Evolutionary conservation across 2,888 invertebrate genomes (phyloP), one percentile per base, ranked within the genome.

Genomic region (Megalurothrips usitatus): DNA sequence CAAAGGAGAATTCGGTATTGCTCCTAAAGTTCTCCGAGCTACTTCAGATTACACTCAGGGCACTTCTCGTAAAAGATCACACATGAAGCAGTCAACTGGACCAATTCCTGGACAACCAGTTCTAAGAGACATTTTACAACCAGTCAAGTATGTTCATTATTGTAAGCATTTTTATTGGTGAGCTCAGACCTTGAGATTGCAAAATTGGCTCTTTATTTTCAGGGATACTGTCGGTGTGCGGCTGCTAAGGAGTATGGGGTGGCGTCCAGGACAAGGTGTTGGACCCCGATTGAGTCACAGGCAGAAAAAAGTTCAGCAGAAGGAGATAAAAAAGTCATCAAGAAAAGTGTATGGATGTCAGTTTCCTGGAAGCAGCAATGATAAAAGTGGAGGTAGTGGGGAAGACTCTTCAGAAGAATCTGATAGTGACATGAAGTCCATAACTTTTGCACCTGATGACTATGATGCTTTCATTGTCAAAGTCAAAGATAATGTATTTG

Each of bases 1-100:
- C 87, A 90, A 96, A 43, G 93, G 96, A 3, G 96, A 97, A 86
- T 96, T 95, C 88, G 99, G 99, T 26, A 97, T 99, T 84, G 98
- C 99, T 0, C 98, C 98, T 0, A 92, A 94, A 83, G 91, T 92
- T 0, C 90, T 99, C 82, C 91, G 93, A 85, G 93, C 97, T 0
- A 94, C 93, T 1, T 91, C 91, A 19, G 94, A 96, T 84, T 99
- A 95, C 87, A 89, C 90, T 47, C 84, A 87, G 83, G 85, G 86
- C 43, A 82, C 83, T 26, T 83, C 83, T 10, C 84, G 82, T 17
- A 84, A 84, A 80, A 83, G 85, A 86, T 85, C 84, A 87, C 84
- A 86, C 82, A 84, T 86, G 85, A 81, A 83, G 82, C 82, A 78
- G 82, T 83, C 80, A 82, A 87, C 86, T 83, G 89, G 87, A 81